Evolutionary conservation across 2,888 invertebrate genomes (phyloP).

Genomic region (Rotaria socialis): DNA sequence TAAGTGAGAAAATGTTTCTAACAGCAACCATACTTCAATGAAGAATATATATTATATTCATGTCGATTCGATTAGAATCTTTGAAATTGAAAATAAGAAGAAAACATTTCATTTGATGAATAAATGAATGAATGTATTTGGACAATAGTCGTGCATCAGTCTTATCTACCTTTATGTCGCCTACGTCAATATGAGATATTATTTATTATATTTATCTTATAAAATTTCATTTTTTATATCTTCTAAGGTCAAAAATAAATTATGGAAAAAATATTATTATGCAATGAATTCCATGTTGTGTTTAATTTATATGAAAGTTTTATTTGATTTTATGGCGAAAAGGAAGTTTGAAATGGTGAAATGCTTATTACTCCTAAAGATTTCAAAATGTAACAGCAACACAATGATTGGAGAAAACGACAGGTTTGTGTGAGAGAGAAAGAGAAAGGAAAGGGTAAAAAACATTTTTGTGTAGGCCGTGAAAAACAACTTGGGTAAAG

Average conservation of each 20-base stretch:
- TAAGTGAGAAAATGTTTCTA: too few relatives aligned
- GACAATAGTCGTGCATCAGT: not conserved
- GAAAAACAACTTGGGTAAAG: not conserved
- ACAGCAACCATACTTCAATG: not conserved
- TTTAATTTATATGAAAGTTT: too few relatives aligned
- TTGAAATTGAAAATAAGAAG: not conserved
- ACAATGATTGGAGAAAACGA: too few relatives aligned
- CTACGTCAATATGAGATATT: not conserved
- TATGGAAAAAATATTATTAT: too few relatives aligned
- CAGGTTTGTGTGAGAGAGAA: too few relatives aligned
- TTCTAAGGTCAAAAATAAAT: too few relatives aligned
- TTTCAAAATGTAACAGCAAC: not conserved
- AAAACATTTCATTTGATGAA: not conserved
- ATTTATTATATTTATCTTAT: not conserved
- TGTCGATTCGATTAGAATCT: not conserved
- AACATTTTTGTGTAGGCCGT: not conserved
- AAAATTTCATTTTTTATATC: too few relatives aligned
- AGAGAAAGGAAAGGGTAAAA: not conserved
- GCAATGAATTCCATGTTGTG: too few relatives aligned
- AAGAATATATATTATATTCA: not conserved
- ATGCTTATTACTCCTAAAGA: too few relatives aligned
- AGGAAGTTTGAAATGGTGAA: too few relatives aligned
- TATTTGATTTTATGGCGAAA: too few relatives aligned
- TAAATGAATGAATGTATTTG: not conserved
- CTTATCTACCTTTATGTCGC: not conserved